Evolutionary conservation across 2,888 invertebrate species (phyloP), one percentile per base, ranked within the genome.

Genomic region (Tenthredo mesomela): DNA sequence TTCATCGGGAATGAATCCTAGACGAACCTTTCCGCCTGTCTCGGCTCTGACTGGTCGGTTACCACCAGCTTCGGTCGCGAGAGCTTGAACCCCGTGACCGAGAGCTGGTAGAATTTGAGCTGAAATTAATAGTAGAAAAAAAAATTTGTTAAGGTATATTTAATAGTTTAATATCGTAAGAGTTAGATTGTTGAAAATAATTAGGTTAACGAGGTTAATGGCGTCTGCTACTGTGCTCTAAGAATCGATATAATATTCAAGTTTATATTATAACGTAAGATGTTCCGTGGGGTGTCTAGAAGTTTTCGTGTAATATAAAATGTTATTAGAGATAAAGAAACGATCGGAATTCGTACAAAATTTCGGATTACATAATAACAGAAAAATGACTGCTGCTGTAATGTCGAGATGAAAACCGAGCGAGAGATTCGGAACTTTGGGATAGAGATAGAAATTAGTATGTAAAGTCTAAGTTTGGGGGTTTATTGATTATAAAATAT

Each of bases 1-100:
- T 94, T 97, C 97, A 89, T 99, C 98, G 67, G 99, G 99, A 88
- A 99, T 90, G 92, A 99, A 97, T 73, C 97, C 98, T 90, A 98
- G 93, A 84, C 99, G 96, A 85, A 98, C 97, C 93, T 97, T 96
- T 86, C 97, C 96, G 29, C 97, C 96, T 88, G 96, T 94, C 87
- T 95, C 96, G 25, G 95, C 95, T 88, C 97, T 95, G 84, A 95
- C 94, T 47, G 85, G 88, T 73, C 91, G 87, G 47, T 67, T 70
- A 84, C 85, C 84, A 84, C 85, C 84, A 9, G 84, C 84, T 15
- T 85, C 85, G 0, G 88, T 78, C 0, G 88, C 86, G 70, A 86
- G 86, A 58, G 86, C 85, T 61, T 87, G 88, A 15, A 87, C 84
- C 10, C 88, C 87, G 84, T 89, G 88, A 54, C 87, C 85, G 80